Evolutionary conservation across 1,140 invertebrate genomes (phyloP), one percentile per base, ranked within the genome.

Genomic region (Panulirus ornatus): DNA sequence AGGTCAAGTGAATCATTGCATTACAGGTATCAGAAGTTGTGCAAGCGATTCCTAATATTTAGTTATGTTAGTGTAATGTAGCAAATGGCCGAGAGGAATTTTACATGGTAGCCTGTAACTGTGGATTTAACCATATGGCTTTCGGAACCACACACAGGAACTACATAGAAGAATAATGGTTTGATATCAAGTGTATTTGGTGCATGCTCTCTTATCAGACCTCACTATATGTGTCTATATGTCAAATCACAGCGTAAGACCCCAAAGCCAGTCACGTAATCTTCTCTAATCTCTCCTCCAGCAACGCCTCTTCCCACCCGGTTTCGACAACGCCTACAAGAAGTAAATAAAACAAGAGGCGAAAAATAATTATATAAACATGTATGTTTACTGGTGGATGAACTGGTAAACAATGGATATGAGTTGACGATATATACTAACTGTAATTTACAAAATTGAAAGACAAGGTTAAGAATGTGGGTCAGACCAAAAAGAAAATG

Each of bases 251-350:
- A 51, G 16, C 58, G 11, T 36, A 11, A 34, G 8, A 19, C 27
- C 8, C 27, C 9, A 1, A 34, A 27, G 66, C 58, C 34, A 30
- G 47, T 38, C 76, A 14, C 27, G 47, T 85, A 16, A 85, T 70
- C 70, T n/a, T 42, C 19, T 47, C 47, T 36, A 22, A n/a, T 30
- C 38, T 36, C 38, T 36, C 85, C 76, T 6, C 44, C 85, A 88
- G 85, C 63, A 70, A 38, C 85, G 85, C 58, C 85, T 88, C 40
- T 38, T 70, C 54, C 85, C 85, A 16, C 85, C 85, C 16, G 85
- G 85, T 76, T 81, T 75, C 27, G 85, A 88, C n/a, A 86, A 86
- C 22, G 44, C 22, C 78, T 3, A 19, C 11, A 40, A 84, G 51
- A 82, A 22, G 34, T 22, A 27, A 3, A 44, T 19, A 1, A 19